These are phyloP conservation scores for Hedya salicella DNA, from an alignment of 2,888 invertebrate species.

Conservation along the genomic window DNA sequence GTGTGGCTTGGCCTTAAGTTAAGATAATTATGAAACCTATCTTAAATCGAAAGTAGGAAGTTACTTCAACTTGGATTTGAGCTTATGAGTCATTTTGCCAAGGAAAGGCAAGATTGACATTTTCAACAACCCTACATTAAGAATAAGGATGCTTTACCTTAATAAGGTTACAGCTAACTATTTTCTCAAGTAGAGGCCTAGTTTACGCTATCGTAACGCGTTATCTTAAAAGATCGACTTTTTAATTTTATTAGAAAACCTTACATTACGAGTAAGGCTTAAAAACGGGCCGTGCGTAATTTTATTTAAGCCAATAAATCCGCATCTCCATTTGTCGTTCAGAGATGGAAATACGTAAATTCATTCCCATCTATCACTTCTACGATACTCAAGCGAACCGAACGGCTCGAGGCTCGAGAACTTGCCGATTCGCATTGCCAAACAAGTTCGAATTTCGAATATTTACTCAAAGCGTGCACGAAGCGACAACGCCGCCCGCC, in stretches of 20 bases:
- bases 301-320: constrained; percentile 29
- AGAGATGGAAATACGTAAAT: constrained; percentile 36
- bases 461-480: constrained; percentile 59
- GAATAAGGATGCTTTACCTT: no score
- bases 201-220: no score
- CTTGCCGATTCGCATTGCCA: constrained; percentile 63
- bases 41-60: no score
- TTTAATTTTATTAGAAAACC: neutral
- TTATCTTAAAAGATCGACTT: no score
- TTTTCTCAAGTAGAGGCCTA: no score
- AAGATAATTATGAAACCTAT: no score
- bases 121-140: no score
- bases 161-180: no score
- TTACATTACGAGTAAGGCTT: neutral
- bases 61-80: no score
- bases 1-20: no score
- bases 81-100: no score
- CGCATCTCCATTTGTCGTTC: constrained; percentile 32
- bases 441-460: constrained; percentile 69
- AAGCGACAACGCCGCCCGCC: constrained; percentile 62
- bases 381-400: constrained; percentile 35
- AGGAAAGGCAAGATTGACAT: no score
- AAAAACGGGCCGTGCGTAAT: constrained; percentile 8
- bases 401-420: constrained; percentile 19
- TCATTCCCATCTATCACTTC: constrained; percentile 43